phyloP scores from a whole-genome alignment of 2,113 vertebrate species.

The Polypterus senegalus region DNA sequence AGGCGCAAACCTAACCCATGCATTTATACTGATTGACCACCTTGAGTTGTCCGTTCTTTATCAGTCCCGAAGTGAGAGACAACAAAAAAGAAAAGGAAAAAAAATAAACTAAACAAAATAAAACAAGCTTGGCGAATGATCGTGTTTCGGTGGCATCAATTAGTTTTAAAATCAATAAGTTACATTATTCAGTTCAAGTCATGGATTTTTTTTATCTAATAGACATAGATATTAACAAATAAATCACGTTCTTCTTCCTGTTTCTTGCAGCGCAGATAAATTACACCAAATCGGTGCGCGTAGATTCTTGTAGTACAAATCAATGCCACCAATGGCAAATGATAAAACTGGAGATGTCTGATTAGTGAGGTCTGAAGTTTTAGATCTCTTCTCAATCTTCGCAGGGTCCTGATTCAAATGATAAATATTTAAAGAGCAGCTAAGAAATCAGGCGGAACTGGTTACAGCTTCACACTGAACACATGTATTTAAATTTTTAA shows the following conservation, averaged over 20 bases:
- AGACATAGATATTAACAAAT: too few species aligned
- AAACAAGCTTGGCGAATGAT: not conserved
- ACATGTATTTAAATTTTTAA: too few species aligned
- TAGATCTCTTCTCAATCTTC: not conserved
- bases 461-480: too few species aligned
- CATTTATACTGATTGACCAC: slow-evolving; percentile 36
- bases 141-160: too few species aligned
- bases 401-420: not conserved
- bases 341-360: slow-evolving; percentile 18
- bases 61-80: slow-evolving; percentile 32
- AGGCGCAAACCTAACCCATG: slow-evolving; percentile 53
- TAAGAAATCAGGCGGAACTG: too few species aligned
- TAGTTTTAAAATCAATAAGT: too few species aligned
- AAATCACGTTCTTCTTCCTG: not conserved
- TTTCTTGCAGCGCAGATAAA: not conserved
- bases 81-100: slow-evolving; percentile 23
- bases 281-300: slow-evolving; percentile 3
- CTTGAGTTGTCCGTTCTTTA: slow-evolving; percentile 33
- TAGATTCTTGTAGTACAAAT: not conserved
- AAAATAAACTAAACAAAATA: slow-evolving; percentile 26
- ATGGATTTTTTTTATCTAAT: too few species aligned
- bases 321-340: not conserved
- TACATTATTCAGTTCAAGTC: too few species aligned
- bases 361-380: not conserved
- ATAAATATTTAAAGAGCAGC: too few species aligned